Evolutionary conservation across 1,140 invertebrate genomes (phyloP), one percentile per base, ranked within the genome.

Genomic region (Drosophila baimaii): DNA sequence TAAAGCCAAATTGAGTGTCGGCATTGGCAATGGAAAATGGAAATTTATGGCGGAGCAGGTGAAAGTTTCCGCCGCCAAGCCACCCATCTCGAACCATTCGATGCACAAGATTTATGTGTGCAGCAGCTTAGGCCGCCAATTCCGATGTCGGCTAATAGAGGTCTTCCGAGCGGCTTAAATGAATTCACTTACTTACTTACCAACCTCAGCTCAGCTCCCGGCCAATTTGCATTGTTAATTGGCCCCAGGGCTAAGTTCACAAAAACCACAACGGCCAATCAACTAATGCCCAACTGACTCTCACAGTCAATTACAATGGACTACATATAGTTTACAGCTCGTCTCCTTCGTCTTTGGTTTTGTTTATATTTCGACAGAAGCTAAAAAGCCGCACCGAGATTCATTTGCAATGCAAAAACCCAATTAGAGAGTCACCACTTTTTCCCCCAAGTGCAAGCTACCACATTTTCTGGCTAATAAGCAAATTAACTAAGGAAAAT

Each of bases 11-110:
- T 83, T 83, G 84, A 86, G 76, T 89, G 74, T 41, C 52, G 59
- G 65, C 76, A 46, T 47, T 77, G 66, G 54, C 46, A 65, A 31
- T 46, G 52, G 25, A 68, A 68, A 63, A 68, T 79, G 56, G 51
- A 77, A 88, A 88, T 89, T 88, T 80, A 89, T 89, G 68, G 72
- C 68, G 61, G 55, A 56, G 33, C 83, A 88, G 83, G 83, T 88
- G 80, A 89, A 89, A 80, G 83, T 89, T 89, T 77, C 29, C 51
- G 12, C 27, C 37, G 13, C 51, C 49, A 15, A 21, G 21, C 37
- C 57, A 57, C 35, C 27, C 13, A 39, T 13, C 41, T 15, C n/a
- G 37, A 56, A 43, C 25, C 49, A 56, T 61, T 81, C 63, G 52
- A 52, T 64, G 47, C 51, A 62, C 51, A 62, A 73, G 69, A 83